These are phyloP conservation scores for Nebria ingens DNA, from an alignment of 1,140 invertebrate genomes.

Conservation along the genomic window DNA sequence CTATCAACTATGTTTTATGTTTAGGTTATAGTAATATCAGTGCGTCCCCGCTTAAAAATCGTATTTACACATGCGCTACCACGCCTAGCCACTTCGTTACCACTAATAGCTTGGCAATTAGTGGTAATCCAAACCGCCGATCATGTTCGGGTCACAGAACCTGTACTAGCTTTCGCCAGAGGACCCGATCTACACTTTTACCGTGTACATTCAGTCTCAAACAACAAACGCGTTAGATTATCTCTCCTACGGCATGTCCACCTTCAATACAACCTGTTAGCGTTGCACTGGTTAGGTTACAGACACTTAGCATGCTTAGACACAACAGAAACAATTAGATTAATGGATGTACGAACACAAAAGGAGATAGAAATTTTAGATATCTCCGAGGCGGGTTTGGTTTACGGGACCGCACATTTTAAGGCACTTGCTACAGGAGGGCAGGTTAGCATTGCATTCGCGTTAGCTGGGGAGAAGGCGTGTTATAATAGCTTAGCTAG, in stretches of 20 bases:
- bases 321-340: conserved; percentile 71
- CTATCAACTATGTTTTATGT: conserved; percentile 17
- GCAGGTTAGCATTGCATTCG: conserved; percentile 48
- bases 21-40: conserved; percentile 58
- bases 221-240: conserved; percentile 44
- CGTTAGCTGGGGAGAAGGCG: conserved; percentile 62
- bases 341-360: conserved; percentile 81
- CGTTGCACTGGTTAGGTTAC: conserved; percentile 79
- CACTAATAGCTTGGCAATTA: conserved; percentile 87
- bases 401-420: conserved; percentile 88
- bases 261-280: conserved; percentile 56
- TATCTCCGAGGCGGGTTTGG: conserved; percentile 71
- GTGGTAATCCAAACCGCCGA: conserved; percentile 64
- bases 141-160: conserved; percentile 43
- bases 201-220: conserved; percentile 40
- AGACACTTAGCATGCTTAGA: conserved; percentile 78
- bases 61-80: conserved; percentile 36
- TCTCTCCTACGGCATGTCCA: conserved; percentile 57
- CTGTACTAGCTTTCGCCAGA: conserved; percentile 77
- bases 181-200: conserved; percentile 74
- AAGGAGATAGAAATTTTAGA: conserved; percentile 76
- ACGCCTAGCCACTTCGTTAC: conserved; percentile 58
- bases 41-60: conserved; percentile 57
- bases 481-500: conserved; percentile 85
- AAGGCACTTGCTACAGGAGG: conserved; percentile 71